Percentiles rank a stretch among this genome's conserved stretches.
Conservation (phyloP, 1,140 invertebrate genomes). For the Tetramorium alpestre region DNA sequence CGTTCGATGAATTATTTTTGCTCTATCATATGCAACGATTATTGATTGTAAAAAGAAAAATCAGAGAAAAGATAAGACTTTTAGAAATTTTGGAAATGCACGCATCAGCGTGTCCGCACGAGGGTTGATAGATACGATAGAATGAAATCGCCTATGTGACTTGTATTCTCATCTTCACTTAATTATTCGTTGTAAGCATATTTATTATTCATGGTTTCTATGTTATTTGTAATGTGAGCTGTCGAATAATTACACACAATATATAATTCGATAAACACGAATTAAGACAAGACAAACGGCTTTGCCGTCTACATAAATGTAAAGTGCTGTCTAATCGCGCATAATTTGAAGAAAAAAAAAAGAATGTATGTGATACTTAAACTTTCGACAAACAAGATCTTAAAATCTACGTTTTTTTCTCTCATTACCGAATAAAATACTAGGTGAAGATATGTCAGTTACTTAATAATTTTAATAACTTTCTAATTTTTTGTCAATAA, state of each 20-base stretch:
- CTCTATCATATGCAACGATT: background rate
- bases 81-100: background rate
- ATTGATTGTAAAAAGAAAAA: background rate
- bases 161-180: constrained; percentile 45
- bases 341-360: background rate
- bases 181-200: constrained; percentile 43
- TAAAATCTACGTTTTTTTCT: background rate
- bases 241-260: constrained; percentile 30
- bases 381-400: background rate
- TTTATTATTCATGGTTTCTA: constrained; percentile 52
- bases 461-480: background rate
- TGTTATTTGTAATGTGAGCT: constrained; percentile 25
- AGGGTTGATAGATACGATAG: constrained; percentile 6
- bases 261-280: constrained; percentile 6
- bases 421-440: constrained; percentile 7
- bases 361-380: constrained; percentile 36
- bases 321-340: constrained; percentile 1
- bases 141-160: constrained; percentile 31
- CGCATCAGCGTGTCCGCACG: background rate
- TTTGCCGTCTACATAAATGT: background rate
- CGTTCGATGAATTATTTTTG: background rate
- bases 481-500: too few relatives aligned
- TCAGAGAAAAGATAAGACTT: background rate
- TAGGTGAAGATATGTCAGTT: background rate
- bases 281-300: constrained; percentile 2